A percentile compares a stretch with the other conserved stretches of the same genome.
Conservation (phyloP, 2,888 invertebrate species). For the Fabriciana adippe region DNA sequence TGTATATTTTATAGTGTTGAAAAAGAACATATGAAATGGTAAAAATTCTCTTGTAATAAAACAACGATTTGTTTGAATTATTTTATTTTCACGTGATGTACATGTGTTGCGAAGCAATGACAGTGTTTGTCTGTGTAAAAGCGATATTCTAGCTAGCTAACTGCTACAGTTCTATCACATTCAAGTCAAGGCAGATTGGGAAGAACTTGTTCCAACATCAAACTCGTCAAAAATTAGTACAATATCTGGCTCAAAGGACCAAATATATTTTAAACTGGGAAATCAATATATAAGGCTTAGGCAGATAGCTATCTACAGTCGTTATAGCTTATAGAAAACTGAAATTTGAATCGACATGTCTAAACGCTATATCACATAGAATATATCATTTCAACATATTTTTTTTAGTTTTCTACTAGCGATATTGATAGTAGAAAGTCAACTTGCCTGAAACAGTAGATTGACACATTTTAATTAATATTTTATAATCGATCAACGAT, state of each 20-base stretch:
- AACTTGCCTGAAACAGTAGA: too few species aligned
- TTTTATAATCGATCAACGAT: background rate
- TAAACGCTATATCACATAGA: too few species aligned
- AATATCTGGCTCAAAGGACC: background rate
- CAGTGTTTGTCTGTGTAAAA: conserved; percentile 51
- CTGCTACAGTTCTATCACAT: conserved; percentile 37
- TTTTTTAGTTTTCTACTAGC: too few species aligned
- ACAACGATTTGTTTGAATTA: conserved; percentile 43
- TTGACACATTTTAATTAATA: too few species aligned
- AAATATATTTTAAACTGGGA: background rate
- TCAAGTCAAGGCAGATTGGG: conserved; percentile 58
- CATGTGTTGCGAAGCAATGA: conserved; percentile 51
- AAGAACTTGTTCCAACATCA: conserved; percentile 51
- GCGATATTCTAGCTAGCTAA: conserved; percentile 36
- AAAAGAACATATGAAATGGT: background rate
- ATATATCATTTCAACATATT: too few species aligned
- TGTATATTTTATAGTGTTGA: too few species aligned
- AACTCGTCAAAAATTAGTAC: conserved; percentile 1
- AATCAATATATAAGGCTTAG: too few species aligned
- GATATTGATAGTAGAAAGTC: too few species aligned
- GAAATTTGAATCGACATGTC: too few species aligned
- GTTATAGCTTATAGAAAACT: too few species aligned
- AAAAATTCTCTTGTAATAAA: conserved; percentile 37
- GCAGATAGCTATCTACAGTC: too few species aligned
- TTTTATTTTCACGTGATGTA: conserved; percentile 38